Evolutionary conservation across 2,888 invertebrate genomes (phyloP).

Genomic region (Subacronicta megacephala): DNA sequence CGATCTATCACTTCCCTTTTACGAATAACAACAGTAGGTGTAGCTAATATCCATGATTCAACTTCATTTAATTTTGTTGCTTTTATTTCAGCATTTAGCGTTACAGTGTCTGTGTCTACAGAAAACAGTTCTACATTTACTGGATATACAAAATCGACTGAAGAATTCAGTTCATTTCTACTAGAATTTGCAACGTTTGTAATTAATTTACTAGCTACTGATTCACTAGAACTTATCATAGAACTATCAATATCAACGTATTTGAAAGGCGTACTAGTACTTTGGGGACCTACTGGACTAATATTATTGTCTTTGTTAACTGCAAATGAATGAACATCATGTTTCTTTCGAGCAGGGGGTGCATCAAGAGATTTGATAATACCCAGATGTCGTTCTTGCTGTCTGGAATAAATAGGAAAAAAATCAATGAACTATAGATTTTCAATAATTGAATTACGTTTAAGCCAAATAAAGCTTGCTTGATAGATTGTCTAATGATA

Average conservation of each 20-base stretch:
- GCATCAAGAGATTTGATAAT: constrained; percentile 89
- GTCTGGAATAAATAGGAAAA: constrained; percentile 83
- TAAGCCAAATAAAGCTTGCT: constrained; percentile 38
- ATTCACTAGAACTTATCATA: constrained; percentile 53
- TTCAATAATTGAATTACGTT: background rate
- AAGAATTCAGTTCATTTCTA: constrained; percentile 34
- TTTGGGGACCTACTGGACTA: constrained; percentile 63
- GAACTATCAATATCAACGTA: constrained; percentile 75
- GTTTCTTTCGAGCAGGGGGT: constrained; percentile 82
- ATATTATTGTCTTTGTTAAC: constrained; percentile 76
- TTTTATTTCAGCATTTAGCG: constrained; percentile 64
- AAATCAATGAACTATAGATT: background rate
- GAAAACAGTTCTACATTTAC: constrained; percentile 64
- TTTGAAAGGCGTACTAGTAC: constrained; percentile 69
- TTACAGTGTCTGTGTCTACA: constrained; percentile 61
- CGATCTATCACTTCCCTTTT: constrained; percentile 76
- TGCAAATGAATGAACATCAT: constrained; percentile 85
- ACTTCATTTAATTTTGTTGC: constrained; percentile 73
- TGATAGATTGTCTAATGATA: background rate
- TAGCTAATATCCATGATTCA: constrained; percentile 81
- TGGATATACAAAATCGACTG: constrained; percentile 49
- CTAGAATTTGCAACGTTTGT: constrained; percentile 30
- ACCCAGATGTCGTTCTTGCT: constrained; percentile 95
- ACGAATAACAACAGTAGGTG: constrained; percentile 73
- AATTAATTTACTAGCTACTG: constrained; percentile 43